Percentiles rank a stretch among this genome's conserved stretches.
Evolutionary conservation across 2,888 invertebrate species (phyloP).

Genomic region (Gibbula magus): DNA sequence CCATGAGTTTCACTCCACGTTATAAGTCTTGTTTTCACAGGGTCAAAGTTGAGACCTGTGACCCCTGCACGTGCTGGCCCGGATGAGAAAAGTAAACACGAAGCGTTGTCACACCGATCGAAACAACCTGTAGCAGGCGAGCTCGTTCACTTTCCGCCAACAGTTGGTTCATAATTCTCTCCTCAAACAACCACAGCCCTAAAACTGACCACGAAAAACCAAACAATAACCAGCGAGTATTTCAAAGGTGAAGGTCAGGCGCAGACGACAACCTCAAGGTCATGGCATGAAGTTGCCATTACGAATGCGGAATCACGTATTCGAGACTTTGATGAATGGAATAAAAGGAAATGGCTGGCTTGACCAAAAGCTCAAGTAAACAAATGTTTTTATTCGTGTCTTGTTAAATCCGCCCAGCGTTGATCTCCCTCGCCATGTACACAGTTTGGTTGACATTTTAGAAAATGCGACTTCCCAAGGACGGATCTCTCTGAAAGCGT

Average conservation of each 20-base stretch:
- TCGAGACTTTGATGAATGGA: not conserved
- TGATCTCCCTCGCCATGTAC: not conserved
- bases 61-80: not conserved
- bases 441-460: not conserved
- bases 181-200: not conserved
- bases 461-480: no score
- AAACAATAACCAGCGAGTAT: not conserved
- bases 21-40: not conserved
- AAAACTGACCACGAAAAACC: not conserved
- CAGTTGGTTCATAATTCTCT: not conserved
- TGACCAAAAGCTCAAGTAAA: not conserved
- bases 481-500: not conserved
- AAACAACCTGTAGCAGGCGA: not conserved
- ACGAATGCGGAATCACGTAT: not conserved
- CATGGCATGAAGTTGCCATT: not conserved
- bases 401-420: not conserved
- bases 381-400: not conserved
- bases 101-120: not conserved
- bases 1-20: no score
- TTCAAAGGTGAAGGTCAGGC: not conserved
- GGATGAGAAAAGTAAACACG: constrained; percentile 5
- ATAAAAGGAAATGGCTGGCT: not conserved
- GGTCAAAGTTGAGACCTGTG: not conserved
- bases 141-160: not conserved
- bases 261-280: not conserved